A percentile compares a stretch with the other conserved stretches of the same genome.
phyloP scores from a whole-genome alignment of 2,888 invertebrate genomes.

The Erebia palarica region DNA sequence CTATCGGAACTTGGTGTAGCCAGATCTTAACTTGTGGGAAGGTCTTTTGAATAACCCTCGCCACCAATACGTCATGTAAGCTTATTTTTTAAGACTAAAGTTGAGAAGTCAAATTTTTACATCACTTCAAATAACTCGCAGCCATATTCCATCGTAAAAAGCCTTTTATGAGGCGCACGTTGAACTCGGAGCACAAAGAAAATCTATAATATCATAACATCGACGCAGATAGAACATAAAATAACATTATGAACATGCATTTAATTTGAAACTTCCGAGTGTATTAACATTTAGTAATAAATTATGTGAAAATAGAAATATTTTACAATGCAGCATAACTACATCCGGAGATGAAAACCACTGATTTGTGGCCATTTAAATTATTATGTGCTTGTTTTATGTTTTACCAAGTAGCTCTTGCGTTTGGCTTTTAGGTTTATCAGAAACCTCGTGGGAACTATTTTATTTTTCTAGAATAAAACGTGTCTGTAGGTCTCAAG shows the following conservation, averaged over 20 bases:
- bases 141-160: not conserved
- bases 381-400: constrained; percentile 1
- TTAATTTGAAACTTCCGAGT: not conserved
- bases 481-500: too few species aligned
- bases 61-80: too few species aligned
- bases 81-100: too few species aligned
- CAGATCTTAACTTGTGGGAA: too few species aligned
- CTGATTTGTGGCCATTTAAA: constrained; percentile 12
- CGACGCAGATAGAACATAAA: not conserved
- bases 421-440: not conserved
- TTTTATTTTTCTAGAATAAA: too few species aligned
- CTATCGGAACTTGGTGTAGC: too few species aligned
- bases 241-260: not conserved
- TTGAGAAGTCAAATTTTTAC: not conserved
- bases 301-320: constrained; percentile 6
- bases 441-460: too few species aligned
- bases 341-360: constrained; percentile 8
- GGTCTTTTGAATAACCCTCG: too few species aligned
- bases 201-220: constrained; percentile 3
- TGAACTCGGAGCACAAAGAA: not conserved
- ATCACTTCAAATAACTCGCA: not conserved
- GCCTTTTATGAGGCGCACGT: not conserved
- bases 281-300: not conserved
- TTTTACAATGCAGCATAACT: constrained; percentile 7
- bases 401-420: too few species aligned